Evolutionary conservation across 2,113 vertebrate species (phyloP), one percentile per base, ranked within the genome.

Genomic region (Otus sunia): DNA sequence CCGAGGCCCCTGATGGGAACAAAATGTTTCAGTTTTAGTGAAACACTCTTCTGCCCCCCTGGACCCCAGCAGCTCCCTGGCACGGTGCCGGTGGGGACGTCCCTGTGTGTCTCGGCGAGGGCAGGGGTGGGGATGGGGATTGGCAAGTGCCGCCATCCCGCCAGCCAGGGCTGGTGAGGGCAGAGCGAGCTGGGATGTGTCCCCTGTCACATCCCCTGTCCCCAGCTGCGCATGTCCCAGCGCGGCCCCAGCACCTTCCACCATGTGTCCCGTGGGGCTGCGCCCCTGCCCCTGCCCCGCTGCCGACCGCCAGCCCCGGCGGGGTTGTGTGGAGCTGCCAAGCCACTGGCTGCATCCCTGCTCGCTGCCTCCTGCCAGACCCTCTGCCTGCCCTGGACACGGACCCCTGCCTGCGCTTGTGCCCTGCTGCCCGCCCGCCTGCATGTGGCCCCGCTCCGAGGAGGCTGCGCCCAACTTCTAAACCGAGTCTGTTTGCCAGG

Each of bases 21-120:
- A 9, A 69, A 86, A 50, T 34, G 90, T 94, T 96, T 96, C 96
- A 84, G 92, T 97, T 96, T 94, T 97, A 96, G 85, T 95, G 95
- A 96, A 97, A 94, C 94, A 56, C 16, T 15, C 47, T 79, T 43
- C 49, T 25, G 58, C 27, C 8, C 11, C 22, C 39, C 56, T 2
- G 2, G 14, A 8, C 41, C 62, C 36, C 5, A 2, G 60, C 30
- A 45, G 36, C 49, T 45, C 15, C 45, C 5, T 1, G 13, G 75
- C 75, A 27, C 9, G 45, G 45, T 19, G 45, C 64, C 4, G 3
- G 26, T 9, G 4, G 45, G 36, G 30, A 66, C 1, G 9, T 58
- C 52, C 52, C 32, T 3, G 3, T 0, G 2, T 73, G 29, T 66
- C 75, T 72, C 6, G 2, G 43, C 4, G 12, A 19, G 43, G 22